Conservation (phyloP, 2,113 vertebrate genomes). For the Pionites leucogaster region DNA sequence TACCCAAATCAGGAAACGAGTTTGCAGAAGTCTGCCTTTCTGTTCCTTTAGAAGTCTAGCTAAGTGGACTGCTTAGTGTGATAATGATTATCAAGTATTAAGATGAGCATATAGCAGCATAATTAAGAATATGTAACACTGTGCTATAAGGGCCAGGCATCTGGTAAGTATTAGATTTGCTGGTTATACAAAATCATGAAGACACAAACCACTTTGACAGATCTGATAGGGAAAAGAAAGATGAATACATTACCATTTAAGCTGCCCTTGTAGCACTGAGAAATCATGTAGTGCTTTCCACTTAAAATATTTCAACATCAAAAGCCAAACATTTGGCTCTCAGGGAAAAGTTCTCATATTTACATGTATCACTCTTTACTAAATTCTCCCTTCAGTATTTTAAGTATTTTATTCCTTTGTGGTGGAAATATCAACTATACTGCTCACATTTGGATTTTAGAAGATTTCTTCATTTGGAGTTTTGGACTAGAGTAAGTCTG, state of each 20-base stretch:
- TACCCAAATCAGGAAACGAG: not conserved
- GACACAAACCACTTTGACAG: conserved; percentile 39
- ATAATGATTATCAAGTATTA: not conserved
- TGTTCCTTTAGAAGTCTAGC: conserved; percentile 17
- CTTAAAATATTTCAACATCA: conserved; percentile 49
- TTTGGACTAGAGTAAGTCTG: not conserved
- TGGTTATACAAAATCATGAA: conserved; percentile 24
- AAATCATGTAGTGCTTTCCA: conserved; percentile 19
- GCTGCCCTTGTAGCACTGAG: conserved; percentile 16
- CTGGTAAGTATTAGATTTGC: conserved; percentile 50
- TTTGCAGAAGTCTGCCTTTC: not conserved
- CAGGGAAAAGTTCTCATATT: not conserved
- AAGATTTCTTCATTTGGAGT: not conserved
- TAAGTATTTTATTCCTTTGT: not conserved
- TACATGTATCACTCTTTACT: not conserved
- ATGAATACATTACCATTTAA: conserved; percentile 9
- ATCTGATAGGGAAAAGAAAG: conserved; percentile 29
- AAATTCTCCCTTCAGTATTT: not conserved
- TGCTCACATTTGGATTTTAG: not conserved
- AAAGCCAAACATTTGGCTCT: conserved; percentile 23
- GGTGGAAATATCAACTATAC: not conserved
- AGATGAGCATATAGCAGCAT: not conserved
- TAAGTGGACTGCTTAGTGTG: not conserved
- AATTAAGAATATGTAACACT: conserved; percentile 21
- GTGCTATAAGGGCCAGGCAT: conserved; percentile 15